A percentile compares a stretch with the other conserved stretches of the same genome.
These are phyloP conservation scores for Phylloscopus whistleri DNA, from an alignment of 2,113 vertebrate species.

Conservation along the genomic window DNA sequence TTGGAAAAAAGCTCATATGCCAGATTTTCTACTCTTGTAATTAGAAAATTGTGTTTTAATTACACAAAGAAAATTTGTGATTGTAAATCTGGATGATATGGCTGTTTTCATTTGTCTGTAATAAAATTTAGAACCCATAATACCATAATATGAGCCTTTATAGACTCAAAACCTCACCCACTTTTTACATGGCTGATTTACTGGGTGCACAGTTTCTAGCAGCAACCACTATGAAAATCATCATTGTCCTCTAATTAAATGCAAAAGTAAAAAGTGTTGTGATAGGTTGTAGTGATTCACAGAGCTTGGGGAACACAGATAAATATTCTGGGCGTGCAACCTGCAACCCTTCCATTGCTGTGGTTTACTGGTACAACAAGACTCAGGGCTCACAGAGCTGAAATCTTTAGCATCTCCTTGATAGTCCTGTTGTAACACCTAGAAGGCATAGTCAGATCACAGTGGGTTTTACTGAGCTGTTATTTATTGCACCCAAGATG, in stretches of 20 bases:
- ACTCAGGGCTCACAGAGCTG: background rate
- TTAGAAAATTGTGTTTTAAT: conserved; percentile 17
- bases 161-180: background rate
- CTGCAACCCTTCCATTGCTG: background rate
- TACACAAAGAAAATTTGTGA: background rate
- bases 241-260: background rate
- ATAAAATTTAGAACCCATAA: background rate
- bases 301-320: background rate
- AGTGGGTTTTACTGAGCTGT: background rate
- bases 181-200: background rate
- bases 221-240: background rate
- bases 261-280: background rate
- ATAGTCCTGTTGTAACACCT: background rate
- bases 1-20: background rate
- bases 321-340: background rate
- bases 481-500: background rate
- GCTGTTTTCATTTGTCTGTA: background rate
- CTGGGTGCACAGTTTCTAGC: background rate
- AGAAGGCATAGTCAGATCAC: background rate
- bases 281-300: background rate
- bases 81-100: background rate
- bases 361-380: background rate
- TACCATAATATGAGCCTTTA: background rate
- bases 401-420: background rate
- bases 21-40: background rate